A percentile compares a stretch with the other conserved stretches of the same genome.
These are phyloP conservation scores for Rhinatrema bivittatum DNA, from an alignment of 2,797 vertebrate species.

Conservation along the genomic window DNA sequence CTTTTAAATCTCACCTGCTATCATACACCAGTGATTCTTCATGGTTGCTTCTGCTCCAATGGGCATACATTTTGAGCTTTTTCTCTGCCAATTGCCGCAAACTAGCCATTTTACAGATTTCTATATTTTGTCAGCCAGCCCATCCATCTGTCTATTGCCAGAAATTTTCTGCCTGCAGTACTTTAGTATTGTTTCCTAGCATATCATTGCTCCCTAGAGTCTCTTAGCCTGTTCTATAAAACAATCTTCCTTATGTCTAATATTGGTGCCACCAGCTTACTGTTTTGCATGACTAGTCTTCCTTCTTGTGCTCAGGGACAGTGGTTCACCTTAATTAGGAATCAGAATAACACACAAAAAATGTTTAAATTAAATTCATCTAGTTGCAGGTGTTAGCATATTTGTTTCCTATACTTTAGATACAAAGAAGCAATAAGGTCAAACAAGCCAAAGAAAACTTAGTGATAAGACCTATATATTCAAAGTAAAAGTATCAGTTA, in stretches of 20 bases:
- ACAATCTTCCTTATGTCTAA: slow-evolving; percentile 21
- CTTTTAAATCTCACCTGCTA: slow-evolving; percentile 4
- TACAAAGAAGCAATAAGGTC: slow-evolving; percentile 4
- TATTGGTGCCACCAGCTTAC: background rate
- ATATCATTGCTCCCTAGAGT: slow-evolving; percentile 25
- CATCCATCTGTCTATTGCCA: slow-evolving; percentile 37
- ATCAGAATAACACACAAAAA: slow-evolving; percentile 7
- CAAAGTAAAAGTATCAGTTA: slow-evolving; percentile 9
- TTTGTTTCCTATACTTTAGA: slow-evolving; percentile 2
- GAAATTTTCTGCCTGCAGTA: slow-evolving; percentile 30
- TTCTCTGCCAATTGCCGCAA: slow-evolving; percentile 13
- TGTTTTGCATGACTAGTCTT: background rate
- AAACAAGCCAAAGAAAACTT: slow-evolving; percentile 1
- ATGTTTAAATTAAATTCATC: slow-evolving; percentile 13
- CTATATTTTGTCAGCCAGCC: slow-evolving; percentile 24
- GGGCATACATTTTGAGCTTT: background rate
- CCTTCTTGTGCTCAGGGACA: slow-evolving; percentile 6
- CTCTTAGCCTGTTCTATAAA: slow-evolving; percentile 26
- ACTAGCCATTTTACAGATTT: slow-evolving; percentile 27
- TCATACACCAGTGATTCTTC: slow-evolving; percentile 2
- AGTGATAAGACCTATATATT: background rate
- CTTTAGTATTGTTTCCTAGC: slow-evolving; percentile 28
- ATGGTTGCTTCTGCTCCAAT: slow-evolving; percentile 6
- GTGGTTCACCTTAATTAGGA: slow-evolving; percentile 15
- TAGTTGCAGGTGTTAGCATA: slow-evolving; percentile 13